Base-by-base conservation (phyloP, 2,797 vertebrate genomes). In the Lepus townsendii region DNA sequence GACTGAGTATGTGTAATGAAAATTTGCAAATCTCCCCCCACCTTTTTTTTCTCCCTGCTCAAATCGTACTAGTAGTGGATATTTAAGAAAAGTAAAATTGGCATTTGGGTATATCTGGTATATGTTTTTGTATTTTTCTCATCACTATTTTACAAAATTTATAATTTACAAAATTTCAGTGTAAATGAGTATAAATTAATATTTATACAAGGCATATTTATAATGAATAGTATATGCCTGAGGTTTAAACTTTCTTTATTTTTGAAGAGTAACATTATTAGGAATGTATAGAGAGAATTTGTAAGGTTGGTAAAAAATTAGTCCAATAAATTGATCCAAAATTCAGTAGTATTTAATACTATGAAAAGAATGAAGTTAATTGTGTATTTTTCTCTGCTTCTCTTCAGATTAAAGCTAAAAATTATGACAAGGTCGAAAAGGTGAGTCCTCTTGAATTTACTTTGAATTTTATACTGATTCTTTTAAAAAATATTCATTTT, bases 381-480 rank as follows among this genome's bases (percentile, higher is more conserved):
- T 62, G 95, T 96, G n/a, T 96, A 78, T 98, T 97, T 97, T 98
- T 96, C 96, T 98, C 91, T 98, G 92, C 98, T 98, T 98, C 89
- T 93, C 98, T 99, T 93, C 99, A 99, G 99, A 99, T 99, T 98
- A 99, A 99, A 99, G 99, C 99, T 98, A 99, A 99, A 99, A 99
- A 99, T 99, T 99, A 99, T 99, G 99, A 99, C 99, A 99, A 99
- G 94, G 99, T 99, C 98, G 99, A 99, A 98, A 99, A 99, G 99
- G 99, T 99, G 98, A 99, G 99, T 98, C 83, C 60, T 95, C 3
- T 97, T 93, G 95, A 91, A 79, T 95, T 96, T 32, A 94, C 38
- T 93, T 87, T 91, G 65, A 90, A 93, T 89, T 83, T 94, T 92
- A 66, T 93, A 52, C 38, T 78, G 16, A 91, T 69, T 24, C 84